Base-by-base conservation (phyloP, 2,113 vertebrate species). In the Charina bottae region DNA sequence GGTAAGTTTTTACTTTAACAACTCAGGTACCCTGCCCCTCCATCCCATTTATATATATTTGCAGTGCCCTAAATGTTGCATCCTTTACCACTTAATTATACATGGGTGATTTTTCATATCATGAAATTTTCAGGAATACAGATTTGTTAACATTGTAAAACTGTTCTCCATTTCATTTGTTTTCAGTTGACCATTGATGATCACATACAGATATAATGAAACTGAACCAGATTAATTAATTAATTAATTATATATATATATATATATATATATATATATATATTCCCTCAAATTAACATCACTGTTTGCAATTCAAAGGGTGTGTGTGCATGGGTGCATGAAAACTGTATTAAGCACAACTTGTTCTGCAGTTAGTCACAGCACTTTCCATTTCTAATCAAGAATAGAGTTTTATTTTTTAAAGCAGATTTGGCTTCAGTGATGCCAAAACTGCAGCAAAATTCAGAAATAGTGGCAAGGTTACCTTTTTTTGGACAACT, bases 281-380 rank as follows among this genome's bases (percentile, higher is more conserved):
- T 83, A 68, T 92, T 46, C 90, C 83, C 90, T 78, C 85, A 23
- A 85, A n/a, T 62, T 58, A 87, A 49, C 62, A 83, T 3, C 17
- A 49, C 64, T 46, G 55, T 86, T 53, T 37, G 6, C 3, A 58
- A 55, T 58, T 19, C 37, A 91, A 58, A 46, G 6, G 33, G 62
- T 46, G n/a, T 62, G 26, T 46, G 33, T 24, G 6, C 6, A 26
- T 86, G n/a, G 28, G 24, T 49, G 6, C 53, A 42, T 56, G 9
- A 2, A 37, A 87, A 91, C 17, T 42, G 37, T n/a, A 54, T 55
- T n/a, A 24, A 56, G 0, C 62, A 87, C 53, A 49, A n/a, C 4
- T 72, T 68, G 15, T n/a, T 60, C 24, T 68, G 6, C 24, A 56
- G 60, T 49, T 90, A 85, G 28, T 85, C 28, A 85, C 10, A 78